Evolutionary conservation across 1,140 invertebrate genomes (phyloP), one percentile per base, ranked within the genome.

Genomic region (Drosophila pectinifera): DNA sequence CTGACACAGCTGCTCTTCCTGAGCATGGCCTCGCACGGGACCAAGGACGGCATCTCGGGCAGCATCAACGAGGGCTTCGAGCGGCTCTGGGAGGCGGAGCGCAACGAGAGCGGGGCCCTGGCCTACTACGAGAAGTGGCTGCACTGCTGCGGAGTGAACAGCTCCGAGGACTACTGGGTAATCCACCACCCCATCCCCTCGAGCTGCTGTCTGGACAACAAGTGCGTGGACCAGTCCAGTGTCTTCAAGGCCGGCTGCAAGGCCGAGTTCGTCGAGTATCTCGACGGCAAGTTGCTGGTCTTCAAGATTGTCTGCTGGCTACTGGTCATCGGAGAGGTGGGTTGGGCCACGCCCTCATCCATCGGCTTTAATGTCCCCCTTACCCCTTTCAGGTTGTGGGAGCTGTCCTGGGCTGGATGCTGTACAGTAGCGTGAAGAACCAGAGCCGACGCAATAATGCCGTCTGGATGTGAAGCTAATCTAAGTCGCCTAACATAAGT

Each of bases 1-100:
- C 62, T 91, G 11, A 54, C 55, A 22, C 80, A 91, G 59, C 57
- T 91, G 16, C 57, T 91, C 24, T 78, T 91, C 56, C 74, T 90
- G 3, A 84, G 83, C 62, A 91, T 89, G 90, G 73, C 88, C 10
- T 89, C 86, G 5, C 86, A 90, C 16, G 83, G 83, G 22, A 90
- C 90, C 4, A 72, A 86, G 56, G 90, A 91, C 43, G 90, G 90
- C 31, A 67, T 91, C 18, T 80, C 90, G 28, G 90, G 90, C 38
- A 90, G 86, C 63, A 88, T 91, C 6, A 79, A 90, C 34, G 72
- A 83, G 10, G 90, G 90, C 16, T 91, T 91, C 20, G 90, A 91
- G 3, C 54, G 65, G 13, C 54, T 91, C 13, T 91, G 90, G 90
- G 70, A 89, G 11, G 46, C 48, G 5, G 90, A 91, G n/a, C 49